These are phyloP conservation scores for Mizuhopecten yessoensis DNA, from an alignment of 1,140 invertebrate genomes.

Conservation along the genomic window DNA sequence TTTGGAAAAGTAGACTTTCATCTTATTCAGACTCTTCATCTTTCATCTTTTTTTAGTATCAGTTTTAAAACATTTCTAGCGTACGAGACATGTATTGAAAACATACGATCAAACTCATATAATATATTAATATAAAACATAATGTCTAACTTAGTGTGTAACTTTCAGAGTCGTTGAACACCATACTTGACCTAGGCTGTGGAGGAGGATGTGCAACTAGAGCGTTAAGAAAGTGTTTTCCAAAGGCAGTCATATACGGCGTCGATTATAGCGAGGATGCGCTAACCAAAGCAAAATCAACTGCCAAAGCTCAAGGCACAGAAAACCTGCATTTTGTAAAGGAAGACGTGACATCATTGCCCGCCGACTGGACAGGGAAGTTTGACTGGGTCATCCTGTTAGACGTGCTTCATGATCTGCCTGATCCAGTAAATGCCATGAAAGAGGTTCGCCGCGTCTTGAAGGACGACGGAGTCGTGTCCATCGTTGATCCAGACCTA, in stretches of 20 bases:
- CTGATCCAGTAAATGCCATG: conserved; percentile 23
- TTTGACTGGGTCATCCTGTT: conserved; percentile 56
- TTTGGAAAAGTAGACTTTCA: no score
- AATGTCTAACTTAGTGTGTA: no score
- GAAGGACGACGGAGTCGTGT: conserved; percentile 47
- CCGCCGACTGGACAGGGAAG: background rate
- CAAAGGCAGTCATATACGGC: conserved; percentile 24
- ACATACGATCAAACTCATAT: no score
- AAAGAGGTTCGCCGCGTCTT: conserved; percentile 48
- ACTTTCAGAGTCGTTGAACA: background rate
- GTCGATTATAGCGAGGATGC: background rate
- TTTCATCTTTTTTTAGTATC: no score
- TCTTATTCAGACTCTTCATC: no score
- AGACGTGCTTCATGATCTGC: conserved; percentile 57
- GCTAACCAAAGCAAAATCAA: background rate
- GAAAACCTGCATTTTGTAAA: conserved; percentile 20
- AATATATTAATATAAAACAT: no score
- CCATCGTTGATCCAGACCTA: conserved; percentile 43
- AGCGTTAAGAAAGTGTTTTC: conserved; percentile 13
- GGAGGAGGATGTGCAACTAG: conserved; percentile 29
- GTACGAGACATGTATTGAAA: no score
- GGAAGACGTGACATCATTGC: background rate
- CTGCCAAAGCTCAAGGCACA: background rate
- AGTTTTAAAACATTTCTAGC: no score
- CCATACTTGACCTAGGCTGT: conserved; percentile 42